Base-by-base conservation (phyloP, 2,113 vertebrate species). In the Andinoacara biseriatus region DNA sequence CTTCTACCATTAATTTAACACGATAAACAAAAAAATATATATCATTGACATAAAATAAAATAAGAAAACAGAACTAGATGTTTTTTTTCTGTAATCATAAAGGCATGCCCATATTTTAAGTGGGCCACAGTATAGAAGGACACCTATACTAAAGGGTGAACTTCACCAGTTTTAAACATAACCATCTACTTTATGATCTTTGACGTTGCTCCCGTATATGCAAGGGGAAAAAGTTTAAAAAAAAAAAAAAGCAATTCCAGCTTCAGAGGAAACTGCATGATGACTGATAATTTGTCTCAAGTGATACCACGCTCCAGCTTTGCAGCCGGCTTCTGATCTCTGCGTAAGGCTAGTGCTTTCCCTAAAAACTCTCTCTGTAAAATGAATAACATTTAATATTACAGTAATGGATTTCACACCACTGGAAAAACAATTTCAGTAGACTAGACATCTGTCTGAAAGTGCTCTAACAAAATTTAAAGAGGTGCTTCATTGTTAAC, bases 371-470 rank as follows among this genome's bases (percentile, higher is more conserved):
- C 35, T 10, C 9, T 9, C 7, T 38, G 35, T 10, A 10, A 38
- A 8, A 38, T 38, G 2, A 38, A 67, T 67, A 46, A 46, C 22
- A 67, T 67, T 67, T 26, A 67, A 46, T 67, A 43, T 67, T 26
- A 46, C 4, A 67, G 7, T 67, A 67, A 67, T 46, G 38, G 62
- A 3, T 46, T 67, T 46, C 22, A 49, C 15, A 17, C 14, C 14
- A 67, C 62, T 67, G 62, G 38, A 46, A 67, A 67, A 67, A 67
- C 1, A 46, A 67, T 67, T 67, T 67, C 38, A 67, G 62, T 63
- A 40, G 35, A 63, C 35, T 38, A 67, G 38, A 46, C 26, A 24
- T 46, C 38, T 46, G n/a, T 43, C 62, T 67, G 35, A 63, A 40
- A 63, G 13, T 22, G 61, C 60, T 38, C 33, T 38, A 63, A 38